Evolutionary conservation across 2,797 vertebrate species (phyloP).

Genomic region (Netta rufina): DNA sequence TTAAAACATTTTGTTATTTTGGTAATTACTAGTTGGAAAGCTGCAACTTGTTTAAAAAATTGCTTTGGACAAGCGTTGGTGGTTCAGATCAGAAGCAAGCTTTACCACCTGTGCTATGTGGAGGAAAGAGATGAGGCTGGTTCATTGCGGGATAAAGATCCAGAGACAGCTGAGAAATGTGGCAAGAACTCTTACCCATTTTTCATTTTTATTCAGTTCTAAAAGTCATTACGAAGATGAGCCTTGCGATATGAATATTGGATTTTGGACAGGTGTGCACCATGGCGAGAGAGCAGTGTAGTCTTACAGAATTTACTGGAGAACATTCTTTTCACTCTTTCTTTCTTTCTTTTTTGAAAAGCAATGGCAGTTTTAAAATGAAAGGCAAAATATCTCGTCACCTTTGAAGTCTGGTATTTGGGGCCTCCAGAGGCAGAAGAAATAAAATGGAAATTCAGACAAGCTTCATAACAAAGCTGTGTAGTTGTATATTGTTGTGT

Average conservation of each 20-base stretch:
- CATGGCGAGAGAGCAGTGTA: background rate
- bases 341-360: background rate
- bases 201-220: background rate
- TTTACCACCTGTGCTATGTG: background rate
- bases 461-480: background rate
- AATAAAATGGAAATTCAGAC: background rate
- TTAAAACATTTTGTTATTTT: background rate
- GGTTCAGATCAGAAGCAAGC: background rate
- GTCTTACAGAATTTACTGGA: background rate
- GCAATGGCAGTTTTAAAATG: background rate
- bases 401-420: background rate
- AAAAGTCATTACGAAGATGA: background rate
- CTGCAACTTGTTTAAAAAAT: background rate
- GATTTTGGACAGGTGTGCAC: background rate
- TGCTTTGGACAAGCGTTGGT: rapidly evolving
- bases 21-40: background rate
- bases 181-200: background rate
- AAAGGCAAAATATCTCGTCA: background rate
- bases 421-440: background rate
- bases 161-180: background rate
- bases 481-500: background rate
- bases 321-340: background rate
- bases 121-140: background rate
- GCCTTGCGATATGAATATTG: background rate
- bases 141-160: background rate